A percentile compares a stretch with the other conserved stretches of the same genome.
These are phyloP conservation scores for Oscheius sp. DNA, from an alignment of 2,888 invertebrate genomes.

Conservation along the genomic window DNA sequence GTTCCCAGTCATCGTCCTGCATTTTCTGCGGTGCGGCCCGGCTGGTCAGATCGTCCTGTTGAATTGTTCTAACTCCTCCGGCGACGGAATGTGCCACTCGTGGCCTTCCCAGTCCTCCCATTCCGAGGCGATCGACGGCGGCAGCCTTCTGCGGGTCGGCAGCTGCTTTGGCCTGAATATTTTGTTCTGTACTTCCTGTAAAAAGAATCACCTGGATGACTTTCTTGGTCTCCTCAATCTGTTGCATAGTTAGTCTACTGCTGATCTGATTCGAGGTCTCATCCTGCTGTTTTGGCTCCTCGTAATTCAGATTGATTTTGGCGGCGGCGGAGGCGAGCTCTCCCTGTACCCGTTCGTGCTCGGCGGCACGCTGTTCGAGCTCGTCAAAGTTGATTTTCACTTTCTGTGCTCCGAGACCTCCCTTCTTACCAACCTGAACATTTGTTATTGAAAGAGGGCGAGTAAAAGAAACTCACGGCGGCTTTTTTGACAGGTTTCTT, in stretches of 20 bases:
- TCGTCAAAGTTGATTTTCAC: slow-evolving; percentile 93
- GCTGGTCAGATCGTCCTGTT: slow-evolving; percentile 44
- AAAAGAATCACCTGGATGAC: slow-evolving; percentile 70
- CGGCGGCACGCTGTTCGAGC: slow-evolving; percentile 88
- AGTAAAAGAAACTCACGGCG: slow-evolving; percentile 40
- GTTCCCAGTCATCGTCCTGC: slow-evolving; percentile 69
- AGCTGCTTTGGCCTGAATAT: slow-evolving; percentile 66
- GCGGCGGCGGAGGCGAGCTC: slow-evolving; percentile 47
- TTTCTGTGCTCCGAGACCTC: slow-evolving; percentile 91
- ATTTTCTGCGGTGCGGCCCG: slow-evolving; percentile 27
- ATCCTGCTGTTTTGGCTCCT: slow-evolving; percentile 36
- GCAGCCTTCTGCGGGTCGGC: slow-evolving; percentile 86
- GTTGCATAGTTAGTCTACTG: slow-evolving; percentile 82
- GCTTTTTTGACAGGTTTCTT: slow-evolving; percentile 77
- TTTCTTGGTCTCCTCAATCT: slow-evolving; percentile 77
- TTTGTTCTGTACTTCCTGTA: background rate
- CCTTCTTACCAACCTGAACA: slow-evolving; percentile 82
- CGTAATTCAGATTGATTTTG: slow-evolving; percentile 34
- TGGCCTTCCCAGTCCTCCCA: slow-evolving; percentile 79
- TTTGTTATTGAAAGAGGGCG: background rate
- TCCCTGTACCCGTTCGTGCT: slow-evolving; percentile 83
- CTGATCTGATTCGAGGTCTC: slow-evolving; percentile 67
- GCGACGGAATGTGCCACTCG: slow-evolving; percentile 65
- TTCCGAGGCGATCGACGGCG: slow-evolving; percentile 91
- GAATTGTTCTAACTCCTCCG: slow-evolving; percentile 66